A percentile compares a stretch with the other conserved stretches of the same genome.
Conservation (phyloP, 2,888 invertebrate genomes). For the Romanomermis culicivorax region DNA sequence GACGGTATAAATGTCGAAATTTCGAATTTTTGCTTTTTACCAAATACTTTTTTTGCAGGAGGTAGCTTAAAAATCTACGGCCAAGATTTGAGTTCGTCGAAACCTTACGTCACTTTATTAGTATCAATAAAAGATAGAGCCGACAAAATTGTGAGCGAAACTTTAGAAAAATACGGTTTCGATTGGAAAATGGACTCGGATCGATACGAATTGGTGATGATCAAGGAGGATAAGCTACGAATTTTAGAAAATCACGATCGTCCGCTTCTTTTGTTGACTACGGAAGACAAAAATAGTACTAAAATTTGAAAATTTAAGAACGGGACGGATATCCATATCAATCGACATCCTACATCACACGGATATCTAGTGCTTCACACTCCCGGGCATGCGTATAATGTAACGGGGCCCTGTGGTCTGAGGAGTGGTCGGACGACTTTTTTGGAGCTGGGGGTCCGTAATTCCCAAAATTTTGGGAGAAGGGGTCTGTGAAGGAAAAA, state of each 20-base stretch:
- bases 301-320: not conserved
- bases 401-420: no score
- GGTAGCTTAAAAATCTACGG: slow-evolving; percentile 59
- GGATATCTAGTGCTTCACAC: no score
- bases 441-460: no score
- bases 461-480: no score
- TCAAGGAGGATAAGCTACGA: slow-evolving; percentile 53
- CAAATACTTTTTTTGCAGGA: slow-evolving; percentile 22
- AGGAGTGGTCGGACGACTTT: no score
- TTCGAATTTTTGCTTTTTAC: slow-evolving; percentile 5
- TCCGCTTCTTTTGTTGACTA: slow-evolving; percentile 40
- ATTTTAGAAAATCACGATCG: slow-evolving; percentile 92
- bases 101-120: slow-evolving; percentile 83
- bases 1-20: slow-evolving; percentile 13
- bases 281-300: not conserved
- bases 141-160: slow-evolving; percentile 74
- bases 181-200: slow-evolving; percentile 67
- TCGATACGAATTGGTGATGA: slow-evolving; percentile 12
- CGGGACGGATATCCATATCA: no score
- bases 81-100: slow-evolving; percentile 74
- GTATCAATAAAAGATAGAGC: slow-evolving; percentile 79
- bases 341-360: no score
- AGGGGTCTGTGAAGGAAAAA: no score
- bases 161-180: slow-evolving; percentile 86
- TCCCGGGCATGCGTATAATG: no score